Evolutionary conservation across 2,888 invertebrate genomes (phyloP), one percentile per base, ranked within the genome.

Genomic region (Idaea straminata): DNA sequence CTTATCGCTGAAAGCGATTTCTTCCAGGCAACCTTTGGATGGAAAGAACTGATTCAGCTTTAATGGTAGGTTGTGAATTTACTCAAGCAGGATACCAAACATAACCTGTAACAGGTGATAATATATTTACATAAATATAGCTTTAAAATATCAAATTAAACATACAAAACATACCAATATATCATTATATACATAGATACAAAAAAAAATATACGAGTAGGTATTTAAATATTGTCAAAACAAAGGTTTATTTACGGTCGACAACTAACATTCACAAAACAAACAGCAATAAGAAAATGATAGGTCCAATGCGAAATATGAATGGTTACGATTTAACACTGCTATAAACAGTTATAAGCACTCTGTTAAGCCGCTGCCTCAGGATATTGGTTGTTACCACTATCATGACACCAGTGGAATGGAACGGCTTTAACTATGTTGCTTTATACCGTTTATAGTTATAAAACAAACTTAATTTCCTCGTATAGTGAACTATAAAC

Each of bases 311-410:
- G 72, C 72, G 67, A 73, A 78, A 79, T 83, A 85, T 78, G 81
- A 85, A 84, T 85, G 77, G 82, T 75, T 74, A 79, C 80, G 75
- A 85, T 85, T 80, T 83, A 83, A 73, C 81, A 81, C 74, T 80
- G 80, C 74, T 79, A 72, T 73, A 69, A 77, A 83, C 82, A 82
- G 85, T 84, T 84, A 81, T 67, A 74, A 73, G 75, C 74, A 69
- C 72, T 73, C 66, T 67, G 74, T 76, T 77, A 77, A 69, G 65
- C 70, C 69, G 70, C 72, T 67, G 75, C 77, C 74, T 69, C 68
- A 67, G 76, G 78, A 74, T 73, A 75, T 65, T 61, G 61, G 65
- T 66, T 65, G 63, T 69, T 59, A 63, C n/a, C 67, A 61, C 62
- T 69, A 68, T 66, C 65, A 66, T 67, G 73, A 70, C 74, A 73